Percentiles rank a stretch among this genome's conserved stretches.
phyloP scores from a whole-genome alignment of 2,113 vertebrate species.

The Chionomys nivalis region DNA sequence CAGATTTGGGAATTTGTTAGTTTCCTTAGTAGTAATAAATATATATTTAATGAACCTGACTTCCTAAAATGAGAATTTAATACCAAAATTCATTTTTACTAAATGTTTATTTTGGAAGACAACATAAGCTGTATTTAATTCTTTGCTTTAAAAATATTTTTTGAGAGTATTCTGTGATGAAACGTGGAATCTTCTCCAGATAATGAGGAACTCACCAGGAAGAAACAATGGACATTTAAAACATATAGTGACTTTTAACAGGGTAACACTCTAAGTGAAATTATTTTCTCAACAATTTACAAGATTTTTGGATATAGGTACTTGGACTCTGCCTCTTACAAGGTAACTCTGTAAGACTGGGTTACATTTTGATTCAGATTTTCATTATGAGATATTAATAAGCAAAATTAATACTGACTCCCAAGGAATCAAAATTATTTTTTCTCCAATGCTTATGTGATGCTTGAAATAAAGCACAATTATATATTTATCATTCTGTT shows the following conservation, averaged over 20 bases:
- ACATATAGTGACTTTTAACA: not conserved
- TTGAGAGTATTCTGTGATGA: not conserved
- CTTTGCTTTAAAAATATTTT: not conserved
- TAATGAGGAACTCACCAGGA: not conserved
- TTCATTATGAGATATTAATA: not conserved
- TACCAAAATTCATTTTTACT: not conserved
- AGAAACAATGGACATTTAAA: not conserved
- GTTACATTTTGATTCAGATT: not conserved
- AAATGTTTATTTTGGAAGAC: not conserved
- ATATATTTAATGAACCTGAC: not conserved
- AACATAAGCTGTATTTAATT: not conserved
- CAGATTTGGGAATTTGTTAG: not conserved
- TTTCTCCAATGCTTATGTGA: not conserved
- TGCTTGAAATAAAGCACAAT: not conserved
- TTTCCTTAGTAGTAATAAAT: not conserved
- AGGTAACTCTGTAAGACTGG: not conserved
- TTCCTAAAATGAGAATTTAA: not conserved
- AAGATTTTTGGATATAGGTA: not conserved
- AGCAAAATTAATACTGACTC: not conserved
- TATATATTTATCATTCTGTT: not conserved
- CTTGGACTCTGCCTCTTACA: not conserved
- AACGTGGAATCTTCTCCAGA: not conserved
- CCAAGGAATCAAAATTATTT: not conserved
- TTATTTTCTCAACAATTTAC: slow-evolving; percentile 2
- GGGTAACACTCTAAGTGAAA: not conserved